Base-by-base conservation (phyloP, 2,888 invertebrate species). In the Latheticus oryzae region DNA sequence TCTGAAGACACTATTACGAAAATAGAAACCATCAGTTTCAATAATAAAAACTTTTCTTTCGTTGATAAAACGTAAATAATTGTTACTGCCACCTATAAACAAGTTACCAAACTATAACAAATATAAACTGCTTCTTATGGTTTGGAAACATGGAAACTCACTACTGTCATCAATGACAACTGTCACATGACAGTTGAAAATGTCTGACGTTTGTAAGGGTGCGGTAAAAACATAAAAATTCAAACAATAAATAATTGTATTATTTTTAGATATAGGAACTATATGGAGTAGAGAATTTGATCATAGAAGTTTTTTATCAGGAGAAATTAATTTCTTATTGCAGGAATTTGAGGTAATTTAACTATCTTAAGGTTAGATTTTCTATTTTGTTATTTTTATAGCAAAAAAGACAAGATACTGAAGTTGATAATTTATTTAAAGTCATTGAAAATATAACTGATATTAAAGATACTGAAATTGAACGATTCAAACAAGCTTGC, bases 251-350 rank as follows among this genome's bases (percentile, higher is more conserved):
- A 9, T 40, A 13, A 58, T 51, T 58, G 23, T 8, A 19, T 7
- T 8, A 54, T 60, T 79, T 81, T 61, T 76, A 95, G 94, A 91
- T 83, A 83, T 89, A 67, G 86, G 87, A 62, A 91, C 90, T 79
- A 87, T 93, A 76, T 93, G 93, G 87, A 85, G 86, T 69, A 84
- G 94, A 73, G 81, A 95, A 56, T 91, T 95, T 79, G 93, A 95
- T 78, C 95, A 95, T 73, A 86, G 89, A 62, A 90, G 91, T 21
- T 92, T 94, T 76, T 77, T 94, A 56, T 90, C 87, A 79, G 93
- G 93, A 51, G 95, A 95, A 85, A 88, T 94, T 64, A 88, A 88
- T 66, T 88, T 86, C 76, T 89, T 91, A 79, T 77, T 93, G 2
- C 87, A 87, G 65, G 93, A 94, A 76, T 94, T 94, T 80, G 93